Evolutionary conservation across 2,888 invertebrate species (phyloP), one percentile per base, ranked within the genome.

Genomic region (Baccha elongata): DNA sequence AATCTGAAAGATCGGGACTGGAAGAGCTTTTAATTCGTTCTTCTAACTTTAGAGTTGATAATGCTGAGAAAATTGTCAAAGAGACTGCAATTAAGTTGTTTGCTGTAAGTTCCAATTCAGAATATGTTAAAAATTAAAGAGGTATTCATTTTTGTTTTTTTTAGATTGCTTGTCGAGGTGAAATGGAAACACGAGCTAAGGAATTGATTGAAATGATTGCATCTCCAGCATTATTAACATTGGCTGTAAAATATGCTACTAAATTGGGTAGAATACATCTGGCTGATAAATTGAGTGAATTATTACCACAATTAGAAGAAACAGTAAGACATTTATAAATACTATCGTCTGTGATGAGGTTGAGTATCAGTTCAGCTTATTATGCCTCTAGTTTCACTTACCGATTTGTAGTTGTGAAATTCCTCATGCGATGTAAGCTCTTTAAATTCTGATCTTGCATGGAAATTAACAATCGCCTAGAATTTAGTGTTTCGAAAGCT

Each of bases 171-270:
- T 96, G 96, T 87, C 94, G 95, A 86, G 94, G 94, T 85, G 96
- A 96, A 89, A 93, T 95, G 85, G 98, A 98, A 88, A 94, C 94
- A 86, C 93, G 98, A 42, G 98, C 97, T 0, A 91, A 96, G 53
- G 98, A 98, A 90, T 91, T 98, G 15, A 95, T 97, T 89, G 94
- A 96, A 87, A 92, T 97, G 86, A 93, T 98, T 87, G 94, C 94
- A 19, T 95, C 95, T 87, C 93, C 94, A 1, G 94, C 95, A 48
- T 92, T 97, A 0, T 90, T 98, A 37, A 95, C 95, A 83, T 91
- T 97, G 37, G 97, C 97, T 0, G 94, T 96, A n/a, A 97, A 96
- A 88, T 98, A 98, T 91, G 96, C 98, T 0, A 93, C 94, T 0
- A 94, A 96, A 85, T 91, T 95, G 10, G 94, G 96, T 21, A 94